phyloP scores from a whole-genome alignment of 1,140 invertebrate species.

The Hypothenemus hampei region DNA sequence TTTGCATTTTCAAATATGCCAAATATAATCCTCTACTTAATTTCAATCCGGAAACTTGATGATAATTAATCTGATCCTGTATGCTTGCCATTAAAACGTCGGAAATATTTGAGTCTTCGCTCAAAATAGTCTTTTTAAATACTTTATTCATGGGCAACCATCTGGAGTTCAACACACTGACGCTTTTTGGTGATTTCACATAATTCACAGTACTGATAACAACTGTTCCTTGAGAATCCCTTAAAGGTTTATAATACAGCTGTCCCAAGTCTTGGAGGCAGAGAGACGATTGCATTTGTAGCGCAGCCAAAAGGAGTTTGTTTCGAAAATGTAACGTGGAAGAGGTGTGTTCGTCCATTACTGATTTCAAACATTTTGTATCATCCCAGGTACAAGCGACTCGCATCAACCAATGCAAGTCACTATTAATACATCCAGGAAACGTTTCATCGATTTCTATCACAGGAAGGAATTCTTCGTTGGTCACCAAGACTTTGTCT shows the following conservation, averaged over 20 bases:
- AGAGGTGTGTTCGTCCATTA: slow-evolving; percentile 90
- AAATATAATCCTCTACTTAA: slow-evolving; percentile 84
- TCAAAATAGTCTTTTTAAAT: slow-evolving; percentile 51
- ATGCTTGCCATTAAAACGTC: slow-evolving; percentile 80
- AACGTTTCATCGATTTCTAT: slow-evolving; percentile 96
- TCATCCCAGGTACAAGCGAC: slow-evolving; percentile 95
- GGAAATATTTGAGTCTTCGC: slow-evolving; percentile 69
- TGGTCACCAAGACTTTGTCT: slow-evolving; percentile 91
- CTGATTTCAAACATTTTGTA: slow-evolving; percentile 79
- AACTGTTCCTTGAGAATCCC: slow-evolving; percentile 83
- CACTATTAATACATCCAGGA: slow-evolving; percentile 81
- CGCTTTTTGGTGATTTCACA: slow-evolving; percentile 75
- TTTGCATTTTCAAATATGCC: slow-evolving; percentile 92
- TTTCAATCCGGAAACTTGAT: slow-evolving; percentile 78
- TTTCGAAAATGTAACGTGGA: slow-evolving; percentile 87
- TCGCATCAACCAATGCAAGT: slow-evolving; percentile 98
- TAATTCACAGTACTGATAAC: slow-evolving; percentile 83
- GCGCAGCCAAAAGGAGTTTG: slow-evolving; percentile 84
- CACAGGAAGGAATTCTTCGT: slow-evolving; percentile 93
- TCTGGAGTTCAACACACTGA: slow-evolving; percentile 80
- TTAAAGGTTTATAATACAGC: slow-evolving; percentile 84
- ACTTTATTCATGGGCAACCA: slow-evolving; percentile 81
- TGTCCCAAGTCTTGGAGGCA: slow-evolving; percentile 89
- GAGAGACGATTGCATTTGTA: slow-evolving; percentile 87
- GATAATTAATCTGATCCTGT: slow-evolving; percentile 87